Base-by-base conservation (phyloP, 1,140 invertebrate genomes). In the Gryon sp. region DNA sequence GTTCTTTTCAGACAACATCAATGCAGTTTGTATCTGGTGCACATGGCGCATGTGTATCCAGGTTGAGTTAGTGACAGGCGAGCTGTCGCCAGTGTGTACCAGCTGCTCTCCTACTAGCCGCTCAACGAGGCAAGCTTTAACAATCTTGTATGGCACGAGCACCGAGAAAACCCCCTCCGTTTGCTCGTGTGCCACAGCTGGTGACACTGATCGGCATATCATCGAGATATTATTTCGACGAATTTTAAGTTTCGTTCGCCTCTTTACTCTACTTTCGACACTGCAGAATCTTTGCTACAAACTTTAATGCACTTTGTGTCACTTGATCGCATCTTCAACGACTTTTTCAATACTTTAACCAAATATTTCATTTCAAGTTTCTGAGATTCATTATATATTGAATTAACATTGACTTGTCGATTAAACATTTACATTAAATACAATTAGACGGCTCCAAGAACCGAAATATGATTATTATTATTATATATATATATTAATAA, bases 1-100 rank as follows among this genome's bases (percentile, higher is more conserved):
- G 62, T 83, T 81, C 79, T 83, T 83, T 80, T 82, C 80, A 78
- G 36, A 55, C 82, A 82, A 86, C 85, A 86, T 86, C 85, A 87
- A 87, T 87, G 86, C 86, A 86, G 85, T 87, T 87, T 87, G 85
- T 86, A 84, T 86, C 80, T 83, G 76, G 84, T 68, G 81, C 85
- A 87, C 84, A 85, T 86, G 86, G 84, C 82, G 86, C 84, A 80
- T 85, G 86, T 86, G 82, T 87, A 86, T 86, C 81, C 78, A 82
- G 82, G 82, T 85, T 87, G 84, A 87, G 83, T 87, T 87, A 86
- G 84, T 87, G 85, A 87, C 80, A 81, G 82, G 83, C 84, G 86
- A 78, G 84, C 86, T 87, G 86, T 85, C 84, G 85, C 86, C 85
- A 80, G 81, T 83, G 70, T 84, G 85, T 86, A 81, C 84, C 86